phyloP scores from a whole-genome alignment of 2,888 invertebrate genomes.

The Synanthedon myopaeformis region DNA sequence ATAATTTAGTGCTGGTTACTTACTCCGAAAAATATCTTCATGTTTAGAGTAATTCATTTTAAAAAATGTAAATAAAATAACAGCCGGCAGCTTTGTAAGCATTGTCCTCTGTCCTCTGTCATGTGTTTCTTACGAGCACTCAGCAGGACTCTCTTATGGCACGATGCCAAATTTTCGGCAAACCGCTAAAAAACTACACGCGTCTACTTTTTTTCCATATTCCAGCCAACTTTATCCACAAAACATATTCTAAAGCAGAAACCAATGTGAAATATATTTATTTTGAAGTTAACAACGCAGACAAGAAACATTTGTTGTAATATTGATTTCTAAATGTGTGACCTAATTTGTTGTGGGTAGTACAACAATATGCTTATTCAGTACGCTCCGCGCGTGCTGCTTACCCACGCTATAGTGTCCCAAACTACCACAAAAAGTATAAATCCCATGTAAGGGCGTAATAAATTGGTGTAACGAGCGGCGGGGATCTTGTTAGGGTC shows the following conservation, averaged over 20 bases:
- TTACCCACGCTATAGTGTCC: slow-evolving; percentile 16
- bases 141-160: slow-evolving; percentile 10
- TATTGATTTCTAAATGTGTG: no score
- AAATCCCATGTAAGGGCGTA: slow-evolving; percentile 48
- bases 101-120: background rate
- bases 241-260: background rate
- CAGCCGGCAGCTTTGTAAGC: background rate
- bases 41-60: no score
- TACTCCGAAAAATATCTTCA: no score
- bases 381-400: slow-evolving; percentile 9
- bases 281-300: no score
- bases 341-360: no score
- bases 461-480: slow-evolving; percentile 52
- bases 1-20: no score
- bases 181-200: slow-evolving; percentile 15
- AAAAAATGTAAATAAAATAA: slow-evolving; percentile 1
- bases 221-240: background rate
- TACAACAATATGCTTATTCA: slow-evolving; percentile 6
- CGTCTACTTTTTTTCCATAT: background rate
- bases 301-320: no score
- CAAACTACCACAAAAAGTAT: slow-evolving; percentile 38
- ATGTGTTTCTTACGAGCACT: background rate
- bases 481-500: slow-evolving; percentile 41
- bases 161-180: slow-evolving; percentile 18
- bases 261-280: no score